A percentile compares a stretch with the other conserved stretches of the same genome.
phyloP scores from a whole-genome alignment of 2,888 invertebrate genomes.

The Gibbula magus region DNA sequence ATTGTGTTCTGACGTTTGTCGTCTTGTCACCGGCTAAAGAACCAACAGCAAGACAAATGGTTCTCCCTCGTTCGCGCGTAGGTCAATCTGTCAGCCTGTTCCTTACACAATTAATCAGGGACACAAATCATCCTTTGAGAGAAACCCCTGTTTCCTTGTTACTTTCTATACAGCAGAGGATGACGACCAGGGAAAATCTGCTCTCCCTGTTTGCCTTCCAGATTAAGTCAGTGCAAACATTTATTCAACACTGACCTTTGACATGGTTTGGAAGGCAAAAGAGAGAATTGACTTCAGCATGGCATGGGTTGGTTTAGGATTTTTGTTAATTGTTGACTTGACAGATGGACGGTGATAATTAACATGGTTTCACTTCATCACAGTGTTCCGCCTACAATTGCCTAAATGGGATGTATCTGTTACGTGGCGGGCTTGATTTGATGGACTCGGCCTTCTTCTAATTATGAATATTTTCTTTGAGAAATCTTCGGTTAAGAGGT shows the following conservation, averaged over 20 bases:
- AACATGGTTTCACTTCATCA: not conserved
- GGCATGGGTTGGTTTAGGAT: not conserved
- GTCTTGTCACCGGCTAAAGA: not conserved
- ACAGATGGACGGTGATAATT: constrained; percentile 4
- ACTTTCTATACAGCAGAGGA: not conserved
- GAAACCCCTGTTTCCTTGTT: constrained; percentile 13
- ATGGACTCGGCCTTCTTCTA: too few relatives aligned
- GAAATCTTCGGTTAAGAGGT: too few relatives aligned
- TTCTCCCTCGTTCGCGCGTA: not conserved
- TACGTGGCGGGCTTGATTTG: too few relatives aligned
- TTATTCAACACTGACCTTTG: not conserved
- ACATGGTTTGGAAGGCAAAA: too few relatives aligned
- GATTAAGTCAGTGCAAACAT: constrained; percentile 4
- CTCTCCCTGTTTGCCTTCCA: not conserved
- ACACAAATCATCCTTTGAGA: not conserved
- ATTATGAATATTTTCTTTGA: too few relatives aligned
- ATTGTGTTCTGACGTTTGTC: not conserved
- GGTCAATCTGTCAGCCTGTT: constrained; percentile 18
- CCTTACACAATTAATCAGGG: constrained; percentile 18
- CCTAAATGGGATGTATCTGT: too few relatives aligned
- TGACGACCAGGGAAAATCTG: constrained; percentile 1
- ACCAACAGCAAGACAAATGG: constrained; percentile 20
- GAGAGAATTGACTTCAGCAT: too few relatives aligned
- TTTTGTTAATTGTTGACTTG: constrained; percentile 7
- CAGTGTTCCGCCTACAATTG: too few relatives aligned